Base-by-base conservation (phyloP, 2,888 invertebrate species). In the Protophormia terraenovae region DNA sequence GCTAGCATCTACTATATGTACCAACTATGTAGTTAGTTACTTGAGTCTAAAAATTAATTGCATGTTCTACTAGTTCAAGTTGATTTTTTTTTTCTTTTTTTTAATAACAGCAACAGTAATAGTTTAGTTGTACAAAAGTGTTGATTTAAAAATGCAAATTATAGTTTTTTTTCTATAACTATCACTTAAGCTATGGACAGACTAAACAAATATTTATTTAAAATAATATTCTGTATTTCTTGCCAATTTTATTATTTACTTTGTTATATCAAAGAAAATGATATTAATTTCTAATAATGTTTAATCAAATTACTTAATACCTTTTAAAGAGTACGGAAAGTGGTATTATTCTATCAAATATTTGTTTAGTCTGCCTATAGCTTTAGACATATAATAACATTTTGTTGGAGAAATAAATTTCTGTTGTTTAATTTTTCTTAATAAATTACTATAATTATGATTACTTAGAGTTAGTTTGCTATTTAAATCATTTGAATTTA, bases 371-470 rank as follows among this genome's bases (percentile, higher is more conserved):
- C n/a, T n/a, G n/a, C n/a, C n/a, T n/a, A n/a, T n/a, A n/a, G n/a
- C n/a, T n/a, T n/a, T n/a, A n/a, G n/a, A n/a, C n/a, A n/a, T n/a
- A n/a, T n/a, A n/a, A n/a, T 67, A 38, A 50, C 41, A 77, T 60
- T 77, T 58, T 77, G 47, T 77, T 58, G 24, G 32, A 77, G 14
- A 50, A 58, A 67, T 73, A n/a, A n/a, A 78, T 41, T 73, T 80
- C 19, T 77, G 50, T 73, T 58, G 69, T 64, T 58, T 72, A 45
- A 32, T 77, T 47, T 50, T 62, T 45, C 47, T 62, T 45, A 81
- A 77, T 73, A 81, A 84, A 84, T 81, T 47, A 78, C 77, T 84
- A 73, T 84, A 84, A 84, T 84, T 84, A 84, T 73, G 62, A 84
- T 81, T 77, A 55, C 27, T 81, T 77, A 69, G 16, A 53, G 75